phyloP scores from a whole-genome alignment of 2,113 vertebrate species.

The Fregetta grallaria region DNA sequence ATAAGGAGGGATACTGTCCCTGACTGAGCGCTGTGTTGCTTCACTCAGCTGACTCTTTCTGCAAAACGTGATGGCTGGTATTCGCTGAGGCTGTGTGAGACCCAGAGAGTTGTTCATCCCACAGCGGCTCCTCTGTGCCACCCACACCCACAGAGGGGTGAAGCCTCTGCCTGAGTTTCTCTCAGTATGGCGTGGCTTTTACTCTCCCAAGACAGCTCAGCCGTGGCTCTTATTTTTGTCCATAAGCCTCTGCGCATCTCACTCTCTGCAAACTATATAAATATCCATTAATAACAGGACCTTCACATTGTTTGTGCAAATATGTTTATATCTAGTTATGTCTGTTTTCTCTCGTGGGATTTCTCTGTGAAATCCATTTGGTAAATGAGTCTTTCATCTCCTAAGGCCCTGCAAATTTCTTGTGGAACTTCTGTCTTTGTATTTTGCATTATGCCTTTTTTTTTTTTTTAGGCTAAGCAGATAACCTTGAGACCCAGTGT shows the following conservation, averaged over 20 bases:
- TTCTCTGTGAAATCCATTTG: background rate
- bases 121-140: background rate
- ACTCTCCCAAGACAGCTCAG: background rate
- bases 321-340: background rate
- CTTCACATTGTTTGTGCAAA: background rate
- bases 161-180: background rate
- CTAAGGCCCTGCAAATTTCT: background rate
- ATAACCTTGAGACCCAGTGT: conserved; percentile 49
- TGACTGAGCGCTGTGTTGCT: background rate
- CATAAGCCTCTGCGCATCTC: background rate
- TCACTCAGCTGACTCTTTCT: accelerated
- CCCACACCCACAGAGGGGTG: background rate
- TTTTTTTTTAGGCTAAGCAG: background rate
- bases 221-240: background rate
- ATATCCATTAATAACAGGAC: background rate
- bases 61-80: accelerated
- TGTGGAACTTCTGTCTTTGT: background rate
- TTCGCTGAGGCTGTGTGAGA: background rate
- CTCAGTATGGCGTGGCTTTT: background rate
- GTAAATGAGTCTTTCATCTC: background rate
- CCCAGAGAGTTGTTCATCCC: background rate
- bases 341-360: conserved; percentile 13
- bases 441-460: background rate
- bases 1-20: background rate
- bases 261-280: background rate